These are phyloP conservation scores for Phalacrocorax aristotelis DNA, from an alignment of 2,113 vertebrate species.

Conservation along the genomic window DNA sequence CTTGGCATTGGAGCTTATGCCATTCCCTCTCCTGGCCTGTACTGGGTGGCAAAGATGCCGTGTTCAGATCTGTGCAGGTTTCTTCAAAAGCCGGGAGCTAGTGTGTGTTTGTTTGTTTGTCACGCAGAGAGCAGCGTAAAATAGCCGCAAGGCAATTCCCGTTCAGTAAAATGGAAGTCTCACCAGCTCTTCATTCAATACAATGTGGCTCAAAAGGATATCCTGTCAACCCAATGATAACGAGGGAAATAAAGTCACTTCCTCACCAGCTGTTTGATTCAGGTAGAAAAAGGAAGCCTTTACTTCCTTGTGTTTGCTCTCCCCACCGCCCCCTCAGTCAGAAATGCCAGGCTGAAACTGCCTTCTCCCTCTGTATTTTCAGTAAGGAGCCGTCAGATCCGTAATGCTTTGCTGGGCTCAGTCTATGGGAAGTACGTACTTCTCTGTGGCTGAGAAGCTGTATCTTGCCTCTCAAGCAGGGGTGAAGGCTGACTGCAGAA, in stretches of 20 bases:
- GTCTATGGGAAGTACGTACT: not conserved
- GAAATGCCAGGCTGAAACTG: constrained; percentile 27
- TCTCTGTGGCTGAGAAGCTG: fast-evolving
- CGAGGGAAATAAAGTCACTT: constrained; percentile 84
- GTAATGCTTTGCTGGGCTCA: not conserved
- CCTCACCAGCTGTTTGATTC: constrained; percentile 81
- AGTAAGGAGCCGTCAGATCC: not conserved
- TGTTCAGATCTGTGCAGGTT: not conserved
- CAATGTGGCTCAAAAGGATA: constrained; percentile 79
- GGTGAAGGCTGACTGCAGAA: not conserved
- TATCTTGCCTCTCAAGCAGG: not conserved
- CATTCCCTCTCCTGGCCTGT: not conserved
- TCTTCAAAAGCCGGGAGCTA: constrained; percentile 40
- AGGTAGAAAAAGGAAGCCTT: constrained; percentile 78
- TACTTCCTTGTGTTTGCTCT: constrained; percentile 73
- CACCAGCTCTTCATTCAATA: constrained; percentile 73
- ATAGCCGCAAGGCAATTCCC: constrained; percentile 24
- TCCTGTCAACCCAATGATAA: constrained; percentile 78
- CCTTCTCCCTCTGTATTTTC: constrained; percentile 2
- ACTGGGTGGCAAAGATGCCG: not conserved
- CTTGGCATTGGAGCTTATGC: not conserved
- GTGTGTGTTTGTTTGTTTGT: constrained; percentile 48
- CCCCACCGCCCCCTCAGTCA: constrained; percentile 14
- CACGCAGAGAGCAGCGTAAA: constrained; percentile 21
- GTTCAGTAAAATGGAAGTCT: constrained; percentile 62